Percentiles rank a stretch among this genome's conserved stretches.
These are phyloP conservation scores for Melanostigma gelatinosum DNA, from an alignment of 2,113 vertebrate species.

Conservation along the genomic window DNA sequence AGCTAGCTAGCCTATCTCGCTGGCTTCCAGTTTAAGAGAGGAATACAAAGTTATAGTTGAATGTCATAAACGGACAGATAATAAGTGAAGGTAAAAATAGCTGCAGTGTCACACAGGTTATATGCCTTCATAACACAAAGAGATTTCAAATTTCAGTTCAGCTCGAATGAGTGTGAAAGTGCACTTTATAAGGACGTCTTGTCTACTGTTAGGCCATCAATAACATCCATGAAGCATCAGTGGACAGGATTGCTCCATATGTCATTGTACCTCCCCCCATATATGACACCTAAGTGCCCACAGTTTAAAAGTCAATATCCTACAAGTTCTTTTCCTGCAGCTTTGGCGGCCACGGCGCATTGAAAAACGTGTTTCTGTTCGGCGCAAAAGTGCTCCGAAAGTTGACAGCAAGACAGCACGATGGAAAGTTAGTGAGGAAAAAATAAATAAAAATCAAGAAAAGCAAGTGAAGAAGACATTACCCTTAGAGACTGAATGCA, in stretches of 20 bases:
- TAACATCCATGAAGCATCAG: constrained; percentile 7
- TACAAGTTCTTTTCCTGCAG: not conserved
- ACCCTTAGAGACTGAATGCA: constrained; percentile 60
- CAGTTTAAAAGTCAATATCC: constrained; percentile 15
- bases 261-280: not conserved
- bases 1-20: not conserved
- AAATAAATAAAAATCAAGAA: constrained; percentile 39
- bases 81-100: not conserved
- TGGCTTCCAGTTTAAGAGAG: not conserved
- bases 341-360: not conserved
- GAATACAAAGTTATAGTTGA: not conserved
- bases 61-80: not conserved
- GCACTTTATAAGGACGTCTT: not conserved
- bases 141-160: not conserved
- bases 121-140: not conserved
- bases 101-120: not conserved
- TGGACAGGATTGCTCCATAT: not conserved
- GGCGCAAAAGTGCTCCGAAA: constrained; percentile 15
- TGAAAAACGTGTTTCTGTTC: constrained; percentile 15
- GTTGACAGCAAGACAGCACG: constrained; percentile 29
- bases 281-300: not conserved
- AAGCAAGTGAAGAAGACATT: constrained; percentile 58
- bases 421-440: constrained; percentile 21
- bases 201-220: not conserved
- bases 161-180: constrained; percentile 17